phyloP scores from a whole-genome alignment of 2,888 invertebrate species.

The Furcula furcula region DNA sequence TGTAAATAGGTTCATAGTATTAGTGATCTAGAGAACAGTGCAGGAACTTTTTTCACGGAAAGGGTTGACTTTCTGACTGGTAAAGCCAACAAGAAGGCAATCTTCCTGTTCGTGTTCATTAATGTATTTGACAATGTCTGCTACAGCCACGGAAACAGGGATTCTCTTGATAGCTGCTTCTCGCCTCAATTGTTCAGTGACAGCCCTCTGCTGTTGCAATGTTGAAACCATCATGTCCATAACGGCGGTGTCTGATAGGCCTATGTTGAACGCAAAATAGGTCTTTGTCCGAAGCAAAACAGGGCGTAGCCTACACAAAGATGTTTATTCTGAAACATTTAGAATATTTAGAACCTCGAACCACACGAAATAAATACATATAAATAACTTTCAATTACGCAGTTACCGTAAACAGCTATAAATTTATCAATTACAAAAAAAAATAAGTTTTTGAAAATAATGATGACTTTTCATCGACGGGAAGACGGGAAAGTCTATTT shows the following conservation, averaged over 20 bases:
- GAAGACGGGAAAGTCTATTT: too few relatives aligned
- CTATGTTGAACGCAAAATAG: slow-evolving; percentile 85
- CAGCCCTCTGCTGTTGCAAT: slow-evolving; percentile 95
- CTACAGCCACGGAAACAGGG: slow-evolving; percentile 94
- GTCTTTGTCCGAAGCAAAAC: slow-evolving; percentile 54
- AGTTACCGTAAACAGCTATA: background rate
- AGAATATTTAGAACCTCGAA: background rate
- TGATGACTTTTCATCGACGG: too few relatives aligned
- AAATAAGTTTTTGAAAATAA: too few relatives aligned
- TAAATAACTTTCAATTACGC: background rate
- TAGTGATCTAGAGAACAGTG: slow-evolving; percentile 86
- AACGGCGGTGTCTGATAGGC: slow-evolving; percentile 93
- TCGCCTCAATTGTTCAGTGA: slow-evolving; percentile 95
- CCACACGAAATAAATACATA: background rate
- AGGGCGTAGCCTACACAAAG: slow-evolving; percentile 68
- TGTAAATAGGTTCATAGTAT: too few relatives aligned
- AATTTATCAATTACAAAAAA: too few relatives aligned
- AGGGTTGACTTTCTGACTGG: slow-evolving; percentile 96
- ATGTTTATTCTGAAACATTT: slow-evolving; percentile 26
- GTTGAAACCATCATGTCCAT: slow-evolving; percentile 97
- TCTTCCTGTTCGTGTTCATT: slow-evolving; percentile 96
- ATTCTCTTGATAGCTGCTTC: slow-evolving; percentile 94
- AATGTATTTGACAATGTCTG: slow-evolving; percentile 95
- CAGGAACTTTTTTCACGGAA: slow-evolving; percentile 97
- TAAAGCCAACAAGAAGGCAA: slow-evolving; percentile 95